Conservation (phyloP, 2,888 invertebrate genomes). For the Andrena fulva region DNA sequence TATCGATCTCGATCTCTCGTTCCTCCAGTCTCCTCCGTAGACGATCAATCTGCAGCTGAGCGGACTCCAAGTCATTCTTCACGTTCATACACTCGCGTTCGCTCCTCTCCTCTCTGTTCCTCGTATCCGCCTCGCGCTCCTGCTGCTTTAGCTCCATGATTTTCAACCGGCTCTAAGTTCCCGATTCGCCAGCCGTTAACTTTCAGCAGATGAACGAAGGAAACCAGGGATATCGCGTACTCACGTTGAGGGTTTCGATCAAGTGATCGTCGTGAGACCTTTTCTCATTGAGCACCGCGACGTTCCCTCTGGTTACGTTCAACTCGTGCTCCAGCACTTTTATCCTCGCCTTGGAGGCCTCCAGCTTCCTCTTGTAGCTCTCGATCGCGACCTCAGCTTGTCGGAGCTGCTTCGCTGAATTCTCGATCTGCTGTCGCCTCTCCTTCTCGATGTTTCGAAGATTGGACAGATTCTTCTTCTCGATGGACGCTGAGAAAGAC, state of each 20-base stretch:
- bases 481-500: conserved; percentile 38
- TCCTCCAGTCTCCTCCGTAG: conserved; percentile 77
- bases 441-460: conserved; percentile 87
- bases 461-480: conserved; percentile 63
- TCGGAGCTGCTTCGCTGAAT: conserved; percentile 87
- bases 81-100: conserved; percentile 72
- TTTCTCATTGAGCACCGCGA: conserved; percentile 88
- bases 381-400: conserved; percentile 86
- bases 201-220: background rate
- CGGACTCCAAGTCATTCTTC: conserved; percentile 74
- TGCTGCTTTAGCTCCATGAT: conserved; percentile 70
- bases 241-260: conserved; percentile 88
- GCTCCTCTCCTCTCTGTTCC: conserved; percentile 69
- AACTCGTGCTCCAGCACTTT: conserved; percentile 89
- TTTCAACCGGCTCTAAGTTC: conserved; percentile 73
- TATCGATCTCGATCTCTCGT: conserved; percentile 79
- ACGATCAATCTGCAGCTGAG: conserved; percentile 74
- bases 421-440: conserved; percentile 87
- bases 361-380: conserved; percentile 88
- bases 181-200: background rate
- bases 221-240: conserved; percentile 11
- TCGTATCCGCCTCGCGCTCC: conserved; percentile 71
- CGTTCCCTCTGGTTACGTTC: conserved; percentile 86
- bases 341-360: conserved; percentile 89
- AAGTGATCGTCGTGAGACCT: conserved; percentile 88